Percentiles rank a stretch among this genome's conserved stretches.
phyloP scores from a whole-genome alignment of 2,113 vertebrate species.

The Petroica traversi region DNA sequence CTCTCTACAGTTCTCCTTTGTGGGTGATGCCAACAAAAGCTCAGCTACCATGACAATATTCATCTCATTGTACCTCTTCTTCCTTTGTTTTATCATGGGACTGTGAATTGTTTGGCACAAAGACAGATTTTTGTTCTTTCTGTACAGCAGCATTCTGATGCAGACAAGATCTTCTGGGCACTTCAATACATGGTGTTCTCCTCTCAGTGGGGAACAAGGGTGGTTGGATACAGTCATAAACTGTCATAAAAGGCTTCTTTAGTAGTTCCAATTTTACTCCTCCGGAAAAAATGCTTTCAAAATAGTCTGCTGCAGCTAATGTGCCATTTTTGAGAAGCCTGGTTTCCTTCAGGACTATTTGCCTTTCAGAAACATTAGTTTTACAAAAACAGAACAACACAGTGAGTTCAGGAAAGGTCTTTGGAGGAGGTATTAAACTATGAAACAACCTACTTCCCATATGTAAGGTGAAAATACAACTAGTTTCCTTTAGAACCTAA shows the following conservation, averaged over 20 bases:
- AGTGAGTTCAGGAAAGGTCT: neutral
- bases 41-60: neutral
- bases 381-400: neutral
- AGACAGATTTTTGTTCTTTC: neutral
- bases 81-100: neutral
- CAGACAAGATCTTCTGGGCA: neutral
- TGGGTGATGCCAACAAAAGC: neutral
- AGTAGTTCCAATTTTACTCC: neutral
- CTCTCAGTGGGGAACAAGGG: neutral
- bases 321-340: neutral
- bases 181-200: neutral
- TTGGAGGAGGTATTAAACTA: neutral
- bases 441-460: neutral
- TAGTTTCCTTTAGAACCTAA: neutral
- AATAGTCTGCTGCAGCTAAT: neutral
- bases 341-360: neutral
- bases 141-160: neutral
- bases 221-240: neutral
- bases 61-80: neutral
- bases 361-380: neutral
- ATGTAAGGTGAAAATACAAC: neutral
- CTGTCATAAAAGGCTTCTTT: neutral
- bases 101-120: neutral
- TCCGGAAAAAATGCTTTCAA: neutral
- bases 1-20: conserved; percentile 41